Base-by-base conservation (phyloP, 2,888 invertebrate genomes). In the Amphipoea oculea region DNA sequence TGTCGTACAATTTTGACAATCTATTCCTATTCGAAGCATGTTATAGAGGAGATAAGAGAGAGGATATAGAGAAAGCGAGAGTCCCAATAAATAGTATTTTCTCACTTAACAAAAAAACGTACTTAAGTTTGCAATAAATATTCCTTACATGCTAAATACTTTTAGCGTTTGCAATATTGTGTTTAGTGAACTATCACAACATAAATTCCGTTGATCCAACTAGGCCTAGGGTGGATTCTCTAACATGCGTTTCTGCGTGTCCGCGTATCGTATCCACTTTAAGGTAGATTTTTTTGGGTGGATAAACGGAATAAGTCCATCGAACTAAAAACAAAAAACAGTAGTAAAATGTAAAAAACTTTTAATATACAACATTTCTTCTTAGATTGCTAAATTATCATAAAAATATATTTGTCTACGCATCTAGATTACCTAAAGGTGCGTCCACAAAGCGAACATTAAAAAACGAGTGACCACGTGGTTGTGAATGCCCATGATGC, bases 361-460 rank as follows among this genome's bases (percentile, higher is more conserved):
- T 60, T 42, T 60, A 66, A 36, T 73, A 81, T 81, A 51, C 60
- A 79, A 81, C 6, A 66, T 62, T 60, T 81, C 0, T 40, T 66
- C 57, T 57, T 65, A 66, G 4, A 51, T 29, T 14, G 5, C 9
- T 51, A 67, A 81, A 66, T 42, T 42, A 42, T 36, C n/a, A 14
- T 80, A 45, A 42, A 42, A 66, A 60, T 14, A 63, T 20, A 63
- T 12, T 65, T 17, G 4, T 29, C 11, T 42, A 66, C 4, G 6
- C n/a, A 29, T 51, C 9, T 66, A 70, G 12, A 63, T 54, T 54
- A 54, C 9, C 9, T 54, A 78, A 40, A 54, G 20, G 7, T 54
- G n/a, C 17, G 23, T 45, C 14, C 69, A 54, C 17, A 79, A 45
- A 42, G 1, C 36, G 29, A 45, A 4, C n/a, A 75, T 40, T 40